Evolutionary conservation across 35 echinoderm and acorn worm genomes (phyloP).

Genomic region (Lytechinus pictus): DNA sequence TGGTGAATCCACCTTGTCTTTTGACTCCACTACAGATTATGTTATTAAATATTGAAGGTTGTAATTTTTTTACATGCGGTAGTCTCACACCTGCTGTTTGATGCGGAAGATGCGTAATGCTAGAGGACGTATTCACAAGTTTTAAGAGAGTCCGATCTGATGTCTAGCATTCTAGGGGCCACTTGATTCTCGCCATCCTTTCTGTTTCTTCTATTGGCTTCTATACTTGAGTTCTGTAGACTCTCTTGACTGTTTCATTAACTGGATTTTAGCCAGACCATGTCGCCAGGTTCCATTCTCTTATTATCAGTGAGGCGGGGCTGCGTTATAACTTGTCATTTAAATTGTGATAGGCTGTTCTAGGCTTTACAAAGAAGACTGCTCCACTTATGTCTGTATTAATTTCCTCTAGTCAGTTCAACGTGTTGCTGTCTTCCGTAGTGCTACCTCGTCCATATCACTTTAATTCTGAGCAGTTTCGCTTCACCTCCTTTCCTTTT

Average conservation of each 20-base stretch:
- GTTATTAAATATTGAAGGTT: constrained; percentile 38
- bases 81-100: constrained; percentile 34
- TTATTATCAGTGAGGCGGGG: constrained; percentile 23
- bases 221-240: neutral
- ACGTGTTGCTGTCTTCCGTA: constrained; percentile 17
- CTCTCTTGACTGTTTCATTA: constrained; percentile 10
- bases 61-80: neutral
- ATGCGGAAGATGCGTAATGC: constrained; percentile 11
- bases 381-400: constrained; percentile 37
- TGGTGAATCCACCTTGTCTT: neutral
- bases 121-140: neutral
- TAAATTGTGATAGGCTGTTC: constrained; percentile 12
- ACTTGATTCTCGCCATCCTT: neutral
- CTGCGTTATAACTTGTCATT: neutral
- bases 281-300: neutral
- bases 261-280: constrained; percentile 31
- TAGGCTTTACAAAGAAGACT: constrained; percentile 18
- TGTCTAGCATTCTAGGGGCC: neutral
- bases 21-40: constrained; percentile 48
- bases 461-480: neutral
- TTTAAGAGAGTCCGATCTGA: neutral
- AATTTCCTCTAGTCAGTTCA: constrained; percentile 1
- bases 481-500: neutral
- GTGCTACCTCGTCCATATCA: neutral
- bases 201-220: neutral